Conservation (phyloP, 2,888 invertebrate species). For the Salpingus planirostris region DNA sequence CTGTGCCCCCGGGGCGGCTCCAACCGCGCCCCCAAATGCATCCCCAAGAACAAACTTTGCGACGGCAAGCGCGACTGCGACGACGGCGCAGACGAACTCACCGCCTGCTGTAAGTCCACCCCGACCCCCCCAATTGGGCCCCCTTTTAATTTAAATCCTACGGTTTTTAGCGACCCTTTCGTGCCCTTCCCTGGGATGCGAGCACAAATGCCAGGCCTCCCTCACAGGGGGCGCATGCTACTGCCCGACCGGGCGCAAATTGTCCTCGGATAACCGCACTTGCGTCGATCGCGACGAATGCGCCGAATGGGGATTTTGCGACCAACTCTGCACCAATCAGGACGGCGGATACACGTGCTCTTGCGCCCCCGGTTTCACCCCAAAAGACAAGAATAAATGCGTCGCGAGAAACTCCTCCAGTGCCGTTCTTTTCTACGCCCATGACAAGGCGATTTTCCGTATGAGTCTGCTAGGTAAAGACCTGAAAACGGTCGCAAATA, state of each 20-base stretch:
- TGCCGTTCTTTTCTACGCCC: constrained; percentile 58
- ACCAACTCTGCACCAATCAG: constrained; percentile 86
- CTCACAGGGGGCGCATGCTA: constrained; percentile 83
- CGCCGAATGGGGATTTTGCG: constrained; percentile 86
- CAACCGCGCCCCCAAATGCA: constrained; percentile 74
- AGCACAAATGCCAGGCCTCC: constrained; percentile 85
- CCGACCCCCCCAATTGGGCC: too few relatives aligned
- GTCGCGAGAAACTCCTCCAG: constrained; percentile 50
- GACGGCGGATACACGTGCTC: constrained; percentile 77
- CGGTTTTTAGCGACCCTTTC: constrained; percentile 57
- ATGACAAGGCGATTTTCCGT: constrained; percentile 61
- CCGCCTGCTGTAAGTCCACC: constrained; percentile 82
- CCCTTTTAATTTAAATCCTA: background rate
- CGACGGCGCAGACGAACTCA: constrained; percentile 83
- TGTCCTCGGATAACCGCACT: constrained; percentile 75
- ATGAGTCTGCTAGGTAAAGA: constrained; percentile 61
- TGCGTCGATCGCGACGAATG: constrained; percentile 92
- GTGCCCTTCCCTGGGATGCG: constrained; percentile 80
- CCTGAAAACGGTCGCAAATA: constrained; percentile 61
- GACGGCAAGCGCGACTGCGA: constrained; percentile 87
- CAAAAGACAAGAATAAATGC: constrained; percentile 52
- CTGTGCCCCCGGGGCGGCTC: constrained; percentile 72
- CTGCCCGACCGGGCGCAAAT: constrained; percentile 75
- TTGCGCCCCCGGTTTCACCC: constrained; percentile 56
- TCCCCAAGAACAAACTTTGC: constrained; percentile 78